Conservation (phyloP, 2,888 invertebrate genomes). For the Dolichopus griseipennis region DNA sequence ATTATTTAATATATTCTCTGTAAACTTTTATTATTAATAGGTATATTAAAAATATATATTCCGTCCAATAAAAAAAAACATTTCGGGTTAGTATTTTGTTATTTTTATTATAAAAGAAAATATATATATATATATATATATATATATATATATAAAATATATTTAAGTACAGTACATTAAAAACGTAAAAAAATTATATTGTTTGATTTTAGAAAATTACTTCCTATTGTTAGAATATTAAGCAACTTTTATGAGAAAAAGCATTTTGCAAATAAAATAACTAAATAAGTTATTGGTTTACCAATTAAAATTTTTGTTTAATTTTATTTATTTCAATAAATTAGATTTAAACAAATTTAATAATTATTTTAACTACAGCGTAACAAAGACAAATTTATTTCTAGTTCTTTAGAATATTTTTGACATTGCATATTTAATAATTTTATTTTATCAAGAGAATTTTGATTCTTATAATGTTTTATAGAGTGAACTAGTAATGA, state of each 20-base stretch:
- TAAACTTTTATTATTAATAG: too few species aligned
- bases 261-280: background rate
- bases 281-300: background rate
- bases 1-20: too few species aligned
- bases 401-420: background rate
- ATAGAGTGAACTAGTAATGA: background rate
- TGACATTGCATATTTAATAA: background rate
- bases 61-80: background rate
- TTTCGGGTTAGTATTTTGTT: background rate
- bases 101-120: background rate
- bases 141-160: background rate
- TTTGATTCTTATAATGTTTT: background rate
- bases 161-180: background rate
- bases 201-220: slow-evolving; percentile 1
- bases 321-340: background rate
- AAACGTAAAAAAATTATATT: background rate
- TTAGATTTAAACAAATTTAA: too few species aligned
- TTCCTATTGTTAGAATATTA: background rate
- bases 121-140: too few species aligned
- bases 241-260: background rate
- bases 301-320: background rate
- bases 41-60: background rate
- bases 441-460: background rate
- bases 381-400: background rate
- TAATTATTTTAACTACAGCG: background rate